Percentiles rank a stretch among this genome's conserved stretches.
phyloP scores from a whole-genome alignment of 2,797 vertebrate genomes.

The Ceyx erithaca region DNA sequence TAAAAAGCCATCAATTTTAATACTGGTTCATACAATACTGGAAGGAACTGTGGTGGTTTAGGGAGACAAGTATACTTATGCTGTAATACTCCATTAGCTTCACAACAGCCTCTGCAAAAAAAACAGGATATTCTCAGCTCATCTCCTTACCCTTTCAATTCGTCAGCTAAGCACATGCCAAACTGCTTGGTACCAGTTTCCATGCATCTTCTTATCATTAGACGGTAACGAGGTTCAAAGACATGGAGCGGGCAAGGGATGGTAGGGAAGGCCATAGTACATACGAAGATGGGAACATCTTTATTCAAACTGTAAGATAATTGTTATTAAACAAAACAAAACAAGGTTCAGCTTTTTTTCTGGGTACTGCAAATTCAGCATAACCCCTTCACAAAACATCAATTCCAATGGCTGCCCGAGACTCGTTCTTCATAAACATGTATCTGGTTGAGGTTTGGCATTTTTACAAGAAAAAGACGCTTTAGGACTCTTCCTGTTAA shows the following conservation, averaged over 20 bases:
- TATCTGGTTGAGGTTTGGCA: neutral
- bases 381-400: neutral
- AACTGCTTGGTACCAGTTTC: slow-evolving; percentile 94
- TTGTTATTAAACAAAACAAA: neutral
- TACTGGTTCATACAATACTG: neutral
- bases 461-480: neutral
- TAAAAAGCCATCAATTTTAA: neutral
- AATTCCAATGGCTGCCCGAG: neutral
- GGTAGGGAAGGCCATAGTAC: slow-evolving; percentile 95
- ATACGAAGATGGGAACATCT: slow-evolving; percentile 96
- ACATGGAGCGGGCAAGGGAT: slow-evolving; percentile 93
- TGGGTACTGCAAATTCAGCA: neutral
- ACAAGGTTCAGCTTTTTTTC: neutral
- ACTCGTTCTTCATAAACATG: accelerated
- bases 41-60: neutral
- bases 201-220: slow-evolving; percentile 95
- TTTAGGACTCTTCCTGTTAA: neutral
- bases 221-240: slow-evolving; percentile 91
- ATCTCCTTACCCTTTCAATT: slow-evolving; percentile 87
- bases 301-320: slow-evolving; percentile 86
- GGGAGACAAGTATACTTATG: slow-evolving; percentile 15
- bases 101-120: neutral
- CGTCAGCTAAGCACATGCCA: slow-evolving; percentile 93
- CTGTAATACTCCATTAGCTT: neutral
- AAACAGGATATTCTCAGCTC: neutral